A percentile compares a stretch with the other conserved stretches of the same genome.
phyloP scores from a whole-genome alignment of 2,888 invertebrate genomes.

The Tenodera sinensis region DNA sequence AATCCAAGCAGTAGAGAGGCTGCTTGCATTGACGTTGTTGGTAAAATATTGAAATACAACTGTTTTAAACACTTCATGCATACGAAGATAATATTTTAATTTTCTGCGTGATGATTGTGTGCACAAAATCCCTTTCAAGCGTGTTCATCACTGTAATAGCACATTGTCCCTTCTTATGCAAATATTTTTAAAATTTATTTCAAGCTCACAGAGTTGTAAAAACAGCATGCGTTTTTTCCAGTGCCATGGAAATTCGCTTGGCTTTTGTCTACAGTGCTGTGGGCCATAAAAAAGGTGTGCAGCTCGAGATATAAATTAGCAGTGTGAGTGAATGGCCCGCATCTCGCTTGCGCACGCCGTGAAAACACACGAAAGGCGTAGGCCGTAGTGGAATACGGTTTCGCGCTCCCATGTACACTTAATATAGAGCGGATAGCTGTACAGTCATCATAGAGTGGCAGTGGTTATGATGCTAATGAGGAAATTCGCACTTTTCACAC shows the following conservation, averaged over 20 bases:
- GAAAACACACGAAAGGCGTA: not conserved
- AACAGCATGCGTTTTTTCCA: not conserved
- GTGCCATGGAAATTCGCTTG: not conserved
- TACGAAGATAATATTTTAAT: no score
- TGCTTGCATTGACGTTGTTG: no score
- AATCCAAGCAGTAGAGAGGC: no score
- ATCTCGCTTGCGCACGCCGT: not conserved
- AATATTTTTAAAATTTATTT: not conserved
- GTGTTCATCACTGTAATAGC: not conserved
- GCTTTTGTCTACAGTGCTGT: not conserved
- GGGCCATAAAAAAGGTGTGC: not conserved
- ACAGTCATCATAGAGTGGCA: not conserved
- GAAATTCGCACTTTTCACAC: no score
- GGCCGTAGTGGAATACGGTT: not conserved
- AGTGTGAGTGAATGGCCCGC: not conserved
- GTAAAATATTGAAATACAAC: no score
- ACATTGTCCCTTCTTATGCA: not conserved
- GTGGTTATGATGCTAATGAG: not conserved
- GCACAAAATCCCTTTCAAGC: not conserved
- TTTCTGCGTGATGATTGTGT: no score
- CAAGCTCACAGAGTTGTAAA: not conserved
- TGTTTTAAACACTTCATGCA: no score
- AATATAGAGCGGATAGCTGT: not conserved
- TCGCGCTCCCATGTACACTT: not conserved
- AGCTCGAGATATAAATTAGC: not conserved